These are phyloP conservation scores for Chinchilla lanigera DNA, from an alignment of 2,113 vertebrate genomes.

Conservation along the genomic window DNA sequence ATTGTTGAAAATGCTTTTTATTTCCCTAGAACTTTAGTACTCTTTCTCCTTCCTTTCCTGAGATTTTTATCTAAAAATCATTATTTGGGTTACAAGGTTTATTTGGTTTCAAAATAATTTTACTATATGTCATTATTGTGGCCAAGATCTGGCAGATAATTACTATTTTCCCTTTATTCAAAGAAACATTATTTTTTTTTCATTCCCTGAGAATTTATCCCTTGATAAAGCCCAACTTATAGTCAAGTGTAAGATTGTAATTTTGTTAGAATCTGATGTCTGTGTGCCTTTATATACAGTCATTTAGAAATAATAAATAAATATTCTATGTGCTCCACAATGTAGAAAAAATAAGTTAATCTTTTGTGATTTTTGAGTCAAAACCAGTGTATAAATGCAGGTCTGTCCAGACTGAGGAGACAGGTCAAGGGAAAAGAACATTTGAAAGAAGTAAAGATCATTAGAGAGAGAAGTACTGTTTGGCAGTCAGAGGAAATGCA, in stretches of 20 bases:
- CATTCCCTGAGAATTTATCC: not conserved
- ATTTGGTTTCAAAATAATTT: conserved; percentile 52
- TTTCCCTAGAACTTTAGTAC: not conserved
- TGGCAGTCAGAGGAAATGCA: not conserved
- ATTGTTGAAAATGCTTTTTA: conserved; percentile 12
- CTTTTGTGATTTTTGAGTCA: conserved; percentile 42
- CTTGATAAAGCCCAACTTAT: not conserved
- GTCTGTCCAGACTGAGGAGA: not conserved
- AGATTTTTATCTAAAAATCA: not conserved
- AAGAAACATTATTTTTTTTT: not conserved
- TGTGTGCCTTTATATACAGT: not conserved
- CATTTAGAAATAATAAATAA: not conserved
- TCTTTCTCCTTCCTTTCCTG: conserved; percentile 21
- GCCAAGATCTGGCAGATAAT: not conserved
- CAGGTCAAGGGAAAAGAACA: not conserved
- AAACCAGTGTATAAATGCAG: not conserved
- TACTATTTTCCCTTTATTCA: not conserved
- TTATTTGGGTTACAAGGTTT: conserved; percentile 10
- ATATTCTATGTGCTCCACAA: not conserved
- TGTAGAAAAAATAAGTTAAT: not conserved
- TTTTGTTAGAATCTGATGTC: not conserved
- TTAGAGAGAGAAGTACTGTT: not conserved
- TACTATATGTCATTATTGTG: not conserved
- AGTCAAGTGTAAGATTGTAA: not conserved
- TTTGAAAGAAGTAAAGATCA: not conserved